Evolutionary conservation across 2,797 vertebrate genomes (phyloP).

Genomic region (Micromesistius poutassou): DNA sequence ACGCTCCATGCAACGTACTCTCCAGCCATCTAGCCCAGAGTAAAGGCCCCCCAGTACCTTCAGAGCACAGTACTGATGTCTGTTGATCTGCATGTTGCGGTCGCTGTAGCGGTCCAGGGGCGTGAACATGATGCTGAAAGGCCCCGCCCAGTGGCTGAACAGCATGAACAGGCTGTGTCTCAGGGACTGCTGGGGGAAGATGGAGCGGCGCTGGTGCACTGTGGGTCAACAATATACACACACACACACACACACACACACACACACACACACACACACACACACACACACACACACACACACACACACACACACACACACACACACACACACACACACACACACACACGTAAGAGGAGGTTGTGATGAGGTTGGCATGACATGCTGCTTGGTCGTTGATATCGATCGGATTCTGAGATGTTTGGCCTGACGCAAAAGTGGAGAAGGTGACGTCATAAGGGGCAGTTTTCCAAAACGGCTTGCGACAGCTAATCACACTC

Average conservation of each 20-base stretch:
- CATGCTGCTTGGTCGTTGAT: background rate
- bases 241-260: background rate
- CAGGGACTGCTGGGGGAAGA: constrained; percentile 97
- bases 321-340: background rate
- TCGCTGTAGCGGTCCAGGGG: constrained; percentile 98
- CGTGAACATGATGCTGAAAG: constrained; percentile 99
- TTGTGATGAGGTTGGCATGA: background rate
- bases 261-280: background rate
- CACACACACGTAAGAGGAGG: background rate
- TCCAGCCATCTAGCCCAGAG: no score
- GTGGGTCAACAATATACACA: constrained; percentile 28
- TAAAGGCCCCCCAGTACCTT: constrained; percentile 78
- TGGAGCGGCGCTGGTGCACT: constrained; percentile 97
- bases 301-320: background rate
- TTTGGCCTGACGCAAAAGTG: background rate
- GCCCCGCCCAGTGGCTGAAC: constrained; percentile 99
- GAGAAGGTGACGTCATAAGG: no score
- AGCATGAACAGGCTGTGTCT: constrained; percentile 98
- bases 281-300: background rate
- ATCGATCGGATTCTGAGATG: background rate
- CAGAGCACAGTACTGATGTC: constrained; percentile 96
- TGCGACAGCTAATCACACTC: no score
- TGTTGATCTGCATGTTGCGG: constrained; percentile 97
- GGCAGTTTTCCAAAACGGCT: no score
- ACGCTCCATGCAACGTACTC: background rate